phyloP scores from a whole-genome alignment of 2,113 vertebrate species.

The Engraulis encrasicolus region DNA sequence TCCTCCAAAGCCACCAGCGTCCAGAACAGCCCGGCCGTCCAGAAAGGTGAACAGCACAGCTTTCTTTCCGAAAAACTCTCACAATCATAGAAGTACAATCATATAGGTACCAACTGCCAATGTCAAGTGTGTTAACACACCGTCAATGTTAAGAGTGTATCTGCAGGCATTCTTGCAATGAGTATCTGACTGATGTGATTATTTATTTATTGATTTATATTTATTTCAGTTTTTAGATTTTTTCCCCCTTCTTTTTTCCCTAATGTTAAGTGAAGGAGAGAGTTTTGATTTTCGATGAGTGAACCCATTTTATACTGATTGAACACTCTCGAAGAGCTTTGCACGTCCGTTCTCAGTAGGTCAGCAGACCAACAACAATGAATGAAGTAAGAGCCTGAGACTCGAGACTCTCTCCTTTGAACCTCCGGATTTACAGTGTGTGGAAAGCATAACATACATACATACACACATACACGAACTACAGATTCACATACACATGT shows the following conservation, averaged over 20 bases:
- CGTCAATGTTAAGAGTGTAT: not conserved
- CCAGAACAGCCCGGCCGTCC: conserved; percentile 78
- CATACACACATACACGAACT: no score
- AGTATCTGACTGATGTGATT: not conserved
- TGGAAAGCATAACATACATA: not conserved
- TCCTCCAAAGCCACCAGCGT: conserved; percentile 83
- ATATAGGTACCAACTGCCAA: no score
- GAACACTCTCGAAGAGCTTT: no score
- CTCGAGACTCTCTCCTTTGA: not conserved
- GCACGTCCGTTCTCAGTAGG: not conserved
- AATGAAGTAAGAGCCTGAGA: not conserved
- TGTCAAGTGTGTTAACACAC: no score
- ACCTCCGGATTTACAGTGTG: not conserved
- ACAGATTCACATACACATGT: no score
- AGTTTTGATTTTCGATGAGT: no score
- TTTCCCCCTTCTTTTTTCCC: no score
- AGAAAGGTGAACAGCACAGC: conserved; percentile 79
- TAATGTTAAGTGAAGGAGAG: no score
- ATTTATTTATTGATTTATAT: not conserved
- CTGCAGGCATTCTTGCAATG: not conserved
- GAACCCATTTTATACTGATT: no score
- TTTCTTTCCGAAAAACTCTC: conserved; percentile 36
- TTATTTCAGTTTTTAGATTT: no score
- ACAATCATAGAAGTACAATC: no score
- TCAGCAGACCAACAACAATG: not conserved